A percentile compares a stretch with the other conserved stretches of the same genome.
phyloP scores from a whole-genome alignment of 1,140 invertebrate genomes.

The Drosophila gunungcola region DNA sequence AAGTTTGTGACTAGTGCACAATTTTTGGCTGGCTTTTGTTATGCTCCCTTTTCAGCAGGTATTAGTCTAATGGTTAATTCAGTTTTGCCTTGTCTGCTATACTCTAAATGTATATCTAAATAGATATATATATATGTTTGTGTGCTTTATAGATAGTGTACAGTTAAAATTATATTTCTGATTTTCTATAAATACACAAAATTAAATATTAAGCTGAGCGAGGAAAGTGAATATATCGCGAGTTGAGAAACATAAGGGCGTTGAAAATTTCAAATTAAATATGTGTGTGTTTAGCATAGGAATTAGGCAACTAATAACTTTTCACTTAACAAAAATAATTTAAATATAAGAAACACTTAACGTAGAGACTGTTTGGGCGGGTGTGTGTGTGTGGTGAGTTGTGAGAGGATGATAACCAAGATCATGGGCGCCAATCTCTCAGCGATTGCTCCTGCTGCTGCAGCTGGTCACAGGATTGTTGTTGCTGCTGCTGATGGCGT shows the following conservation, averaged over 20 bases:
- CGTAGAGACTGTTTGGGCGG: constrained; percentile 70
- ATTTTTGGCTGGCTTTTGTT: constrained; percentile 30
- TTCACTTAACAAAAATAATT: constrained; percentile 76
- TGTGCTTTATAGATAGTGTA: constrained; percentile 22
- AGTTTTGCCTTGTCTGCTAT: constrained; percentile 41
- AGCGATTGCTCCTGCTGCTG: constrained; percentile 18
- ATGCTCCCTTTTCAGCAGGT: constrained; percentile 17
- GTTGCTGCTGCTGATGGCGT: constrained; percentile 13
- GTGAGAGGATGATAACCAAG: constrained; percentile 9
- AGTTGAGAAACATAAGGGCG: constrained; percentile 26
- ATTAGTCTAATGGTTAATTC: constrained; percentile 50
- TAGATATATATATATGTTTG: constrained; percentile 2
- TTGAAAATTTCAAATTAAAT: constrained; percentile 60
- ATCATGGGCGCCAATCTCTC: constrained; percentile 12
- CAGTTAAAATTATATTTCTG: constrained; percentile 62
- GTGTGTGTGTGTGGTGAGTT: constrained; percentile 19
- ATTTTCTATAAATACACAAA: constrained; percentile 61
- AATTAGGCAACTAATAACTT: constrained; percentile 71
- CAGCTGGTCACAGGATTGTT: constrained; percentile 7
- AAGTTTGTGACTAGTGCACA: constrained; percentile 1
- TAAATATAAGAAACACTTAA: constrained; percentile 77
- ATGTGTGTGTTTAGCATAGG: constrained; percentile 42
- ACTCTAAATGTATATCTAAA: constrained; percentile 23
- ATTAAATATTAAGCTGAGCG: constrained; percentile 54
- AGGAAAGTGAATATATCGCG: constrained; percentile 42